Percentiles rank a stretch among this genome's conserved stretches.
phyloP scores from a whole-genome alignment of 2,888 invertebrate genomes.

The Lithosia quadra region DNA sequence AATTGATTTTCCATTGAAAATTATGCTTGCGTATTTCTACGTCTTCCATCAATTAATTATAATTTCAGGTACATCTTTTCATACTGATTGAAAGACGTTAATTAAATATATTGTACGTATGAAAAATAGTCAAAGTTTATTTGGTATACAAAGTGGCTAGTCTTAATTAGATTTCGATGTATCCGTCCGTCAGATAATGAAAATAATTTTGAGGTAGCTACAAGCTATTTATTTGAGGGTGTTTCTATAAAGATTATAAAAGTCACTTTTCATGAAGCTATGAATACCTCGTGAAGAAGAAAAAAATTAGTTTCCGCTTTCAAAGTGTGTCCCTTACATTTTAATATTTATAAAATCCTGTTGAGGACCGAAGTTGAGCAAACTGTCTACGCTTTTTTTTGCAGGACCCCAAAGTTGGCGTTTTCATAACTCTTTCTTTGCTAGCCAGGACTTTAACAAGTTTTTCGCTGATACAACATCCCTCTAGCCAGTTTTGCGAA shows the following conservation, averaged over 20 bases:
- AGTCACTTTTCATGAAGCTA: slow-evolving; percentile 53
- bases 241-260: slow-evolving; percentile 40
- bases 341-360: slow-evolving; percentile 80
- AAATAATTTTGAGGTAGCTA: slow-evolving; percentile 22
- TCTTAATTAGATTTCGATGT: slow-evolving; percentile 34
- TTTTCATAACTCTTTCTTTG: slow-evolving; percentile 83
- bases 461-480: slow-evolving; percentile 76
- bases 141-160: background rate
- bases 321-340: slow-evolving; percentile 71
- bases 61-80: slow-evolving; percentile 12
- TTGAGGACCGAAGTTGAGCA: slow-evolving; percentile 72
- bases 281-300: slow-evolving; percentile 66
- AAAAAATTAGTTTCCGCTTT: slow-evolving; percentile 71
- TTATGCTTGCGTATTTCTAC: slow-evolving; percentile 44
- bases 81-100: slow-evolving; percentile 16
- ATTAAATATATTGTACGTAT: slow-evolving; percentile 21
- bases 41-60: slow-evolving; percentile 21
- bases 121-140: slow-evolving; percentile 22
- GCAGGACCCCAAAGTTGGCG: slow-evolving; percentile 75
- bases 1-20: slow-evolving; percentile 59
- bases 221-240: slow-evolving; percentile 34
- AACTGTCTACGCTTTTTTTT: slow-evolving; percentile 74
- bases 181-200: slow-evolving; percentile 21
- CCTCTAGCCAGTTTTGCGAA: slow-evolving; percentile 46
- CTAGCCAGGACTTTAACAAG: slow-evolving; percentile 75